Evolutionary conservation across 2,888 invertebrate species (phyloP).

Genomic region (Malachius bipustulatus): DNA sequence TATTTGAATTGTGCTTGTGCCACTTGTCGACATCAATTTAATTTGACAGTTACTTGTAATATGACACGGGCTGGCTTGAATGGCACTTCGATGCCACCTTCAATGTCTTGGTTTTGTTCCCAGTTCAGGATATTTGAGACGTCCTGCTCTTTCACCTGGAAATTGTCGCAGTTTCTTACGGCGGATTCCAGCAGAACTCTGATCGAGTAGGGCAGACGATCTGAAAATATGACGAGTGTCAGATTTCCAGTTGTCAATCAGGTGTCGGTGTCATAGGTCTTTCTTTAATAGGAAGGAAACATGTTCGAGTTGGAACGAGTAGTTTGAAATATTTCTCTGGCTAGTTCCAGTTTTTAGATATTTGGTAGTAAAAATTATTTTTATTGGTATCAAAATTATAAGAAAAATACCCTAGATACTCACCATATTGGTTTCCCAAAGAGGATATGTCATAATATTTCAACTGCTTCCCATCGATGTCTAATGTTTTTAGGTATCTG

Average conservation of each 20-base stretch:
- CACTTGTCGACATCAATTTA: not conserved
- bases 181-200: constrained; percentile 90
- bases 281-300: no score
- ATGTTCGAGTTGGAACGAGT: no score
- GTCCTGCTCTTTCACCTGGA: constrained; percentile 76
- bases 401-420: no score
- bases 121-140: constrained; percentile 82
- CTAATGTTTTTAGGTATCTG: constrained; percentile 46
- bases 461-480: constrained; percentile 49
- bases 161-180: constrained; percentile 91
- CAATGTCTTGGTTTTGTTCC: constrained; percentile 59
- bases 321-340: no score
- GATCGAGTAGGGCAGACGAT: constrained; percentile 80
- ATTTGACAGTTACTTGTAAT: constrained; percentile 56
- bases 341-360: no score
- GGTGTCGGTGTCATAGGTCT: no score
- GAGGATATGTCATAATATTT: constrained; percentile 68
- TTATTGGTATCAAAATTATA: no score
- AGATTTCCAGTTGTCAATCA: constrained; percentile 8
- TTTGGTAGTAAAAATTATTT: no score
- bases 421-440: constrained; percentile 73
- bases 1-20: no score
- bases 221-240: constrained; percentile 35
- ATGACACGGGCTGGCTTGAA: constrained; percentile 95
- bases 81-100: constrained; percentile 76